Evolutionary conservation across 1,140 invertebrate species (phyloP).

Genomic region (Drosophila tropicalis): DNA sequence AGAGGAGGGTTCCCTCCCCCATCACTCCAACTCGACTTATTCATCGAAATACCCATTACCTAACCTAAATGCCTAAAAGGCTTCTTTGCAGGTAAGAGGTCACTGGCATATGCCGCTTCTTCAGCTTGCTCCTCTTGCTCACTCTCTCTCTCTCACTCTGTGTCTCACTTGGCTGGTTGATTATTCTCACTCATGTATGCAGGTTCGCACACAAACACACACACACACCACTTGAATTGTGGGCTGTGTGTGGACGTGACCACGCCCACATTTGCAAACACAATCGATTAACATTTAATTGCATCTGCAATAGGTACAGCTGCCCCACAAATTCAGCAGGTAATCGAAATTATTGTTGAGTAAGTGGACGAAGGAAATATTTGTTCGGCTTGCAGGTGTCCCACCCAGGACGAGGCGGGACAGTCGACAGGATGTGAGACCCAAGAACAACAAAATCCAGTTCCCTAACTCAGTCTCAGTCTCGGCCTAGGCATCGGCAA

Average conservation of each 20-base stretch:
- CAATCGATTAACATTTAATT: slow-evolving; percentile 79
- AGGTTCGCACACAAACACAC: background rate
- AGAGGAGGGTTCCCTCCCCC: slow-evolving; percentile 1
- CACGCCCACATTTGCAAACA: slow-evolving; percentile 44
- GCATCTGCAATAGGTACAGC: slow-evolving; percentile 50
- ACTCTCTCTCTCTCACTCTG: background rate
- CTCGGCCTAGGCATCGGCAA: background rate
- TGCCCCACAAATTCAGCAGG: slow-evolving; percentile 36
- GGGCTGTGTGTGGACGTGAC: slow-evolving; percentile 43
- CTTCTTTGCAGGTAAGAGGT: slow-evolving; percentile 30
- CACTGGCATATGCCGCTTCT: slow-evolving; percentile 1
- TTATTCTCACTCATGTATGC: slow-evolving; percentile 38
- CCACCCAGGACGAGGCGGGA: background rate
- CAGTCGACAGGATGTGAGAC: background rate
- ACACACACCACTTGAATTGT: background rate
- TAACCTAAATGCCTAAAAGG: slow-evolving; percentile 19
- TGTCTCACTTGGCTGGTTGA: slow-evolving; percentile 19
- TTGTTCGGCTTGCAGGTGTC: slow-evolving; percentile 18
- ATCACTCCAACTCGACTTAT: slow-evolving; percentile 10
- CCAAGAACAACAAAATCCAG: background rate
- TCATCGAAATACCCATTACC: slow-evolving; percentile 23
- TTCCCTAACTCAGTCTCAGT: background rate
- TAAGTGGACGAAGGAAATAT: slow-evolving; percentile 39
- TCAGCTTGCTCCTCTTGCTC: background rate
- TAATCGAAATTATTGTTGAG: slow-evolving; percentile 74